A percentile compares a stretch with the other conserved stretches of the same genome.
Evolutionary conservation across 2,888 invertebrate species (phyloP).

Genomic region (Apamea anceps): DNA sequence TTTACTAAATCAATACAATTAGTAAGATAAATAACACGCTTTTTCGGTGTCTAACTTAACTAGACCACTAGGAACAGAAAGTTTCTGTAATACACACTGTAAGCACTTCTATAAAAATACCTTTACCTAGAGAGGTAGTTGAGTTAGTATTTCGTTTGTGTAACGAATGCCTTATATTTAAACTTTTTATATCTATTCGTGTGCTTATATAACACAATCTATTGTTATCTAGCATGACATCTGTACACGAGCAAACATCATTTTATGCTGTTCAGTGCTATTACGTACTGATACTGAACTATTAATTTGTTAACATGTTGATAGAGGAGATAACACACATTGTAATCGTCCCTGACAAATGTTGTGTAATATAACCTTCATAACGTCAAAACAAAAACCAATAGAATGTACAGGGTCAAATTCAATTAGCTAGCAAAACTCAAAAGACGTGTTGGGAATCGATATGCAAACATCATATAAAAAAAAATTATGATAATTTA

Average conservation of each 20-base stretch:
- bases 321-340: background rate
- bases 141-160: background rate
- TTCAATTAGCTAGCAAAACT: too few species aligned
- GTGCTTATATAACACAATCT: background rate
- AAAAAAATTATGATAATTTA: too few species aligned
- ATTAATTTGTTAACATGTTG: background rate
- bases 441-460: too few species aligned
- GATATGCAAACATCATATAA: too few species aligned
- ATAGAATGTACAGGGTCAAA: background rate
- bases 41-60: conserved; percentile 44
- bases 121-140: background rate
- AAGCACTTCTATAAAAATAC: background rate
- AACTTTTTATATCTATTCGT: background rate
- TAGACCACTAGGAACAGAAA: conserved; percentile 8
- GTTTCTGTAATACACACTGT: conserved; percentile 21
- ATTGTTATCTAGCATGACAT: conserved; percentile 4
- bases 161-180: background rate
- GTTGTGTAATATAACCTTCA: background rate
- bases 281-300: background rate
- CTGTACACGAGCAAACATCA: background rate
- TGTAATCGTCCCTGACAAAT: background rate
- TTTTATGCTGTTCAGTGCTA: background rate
- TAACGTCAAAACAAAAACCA: background rate
- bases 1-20: conserved; percentile 61
- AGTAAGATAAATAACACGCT: conserved; percentile 60